Conservation (phyloP, 2,888 invertebrate species). For the Diloba caeruleocephala region DNA sequence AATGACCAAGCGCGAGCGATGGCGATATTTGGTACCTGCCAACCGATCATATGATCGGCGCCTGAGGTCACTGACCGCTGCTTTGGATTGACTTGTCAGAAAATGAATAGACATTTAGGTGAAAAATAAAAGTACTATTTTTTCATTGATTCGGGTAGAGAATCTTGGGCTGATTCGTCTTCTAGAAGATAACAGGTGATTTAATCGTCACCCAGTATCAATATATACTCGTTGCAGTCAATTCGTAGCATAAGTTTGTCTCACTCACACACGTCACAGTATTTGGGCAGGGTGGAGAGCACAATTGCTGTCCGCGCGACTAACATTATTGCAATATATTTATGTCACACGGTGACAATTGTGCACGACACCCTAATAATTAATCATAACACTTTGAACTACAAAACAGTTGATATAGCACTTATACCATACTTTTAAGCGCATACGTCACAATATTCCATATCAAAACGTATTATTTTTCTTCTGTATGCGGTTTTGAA, state of each 20-base stretch:
- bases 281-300: not conserved
- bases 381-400: constrained; percentile 31
- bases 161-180: no score
- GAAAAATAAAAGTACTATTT: no score
- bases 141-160: no score
- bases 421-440: not conserved
- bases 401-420: constrained; percentile 25
- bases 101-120: no score
- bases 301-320: constrained; percentile 8
- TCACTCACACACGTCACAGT: constrained; percentile 45
- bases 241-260: constrained; percentile 27
- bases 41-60: no score
- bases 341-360: not conserved
- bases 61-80: no score
- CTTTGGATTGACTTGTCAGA: no score
- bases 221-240: constrained; percentile 37
- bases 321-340: not conserved
- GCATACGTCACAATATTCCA: not conserved
- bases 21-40: no score
- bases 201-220: constrained; percentile 34
- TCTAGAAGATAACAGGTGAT: not conserved
- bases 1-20: no score
- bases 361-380: not conserved
- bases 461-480: not conserved
- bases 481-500: not conserved